Base-by-base conservation (phyloP, 2,888 invertebrate species). In the Strigamia maritima region DNA sequence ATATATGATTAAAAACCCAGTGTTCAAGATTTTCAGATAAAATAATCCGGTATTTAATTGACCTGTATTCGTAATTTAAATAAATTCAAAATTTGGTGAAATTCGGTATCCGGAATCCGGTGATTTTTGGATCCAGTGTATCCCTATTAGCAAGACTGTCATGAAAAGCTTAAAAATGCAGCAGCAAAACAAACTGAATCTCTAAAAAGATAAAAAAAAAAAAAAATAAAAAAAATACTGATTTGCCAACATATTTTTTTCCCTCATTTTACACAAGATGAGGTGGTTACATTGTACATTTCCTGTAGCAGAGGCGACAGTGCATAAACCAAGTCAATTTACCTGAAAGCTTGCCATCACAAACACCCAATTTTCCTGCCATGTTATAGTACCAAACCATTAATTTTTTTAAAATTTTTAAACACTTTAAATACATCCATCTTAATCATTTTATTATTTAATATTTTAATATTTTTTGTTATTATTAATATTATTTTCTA, bases 271-370 rank as follows among this genome's bases (percentile, higher is more conserved):
- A 16, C 19, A 49, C 19, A 12, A 16, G 49, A n/a, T 19, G 24
- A 65, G 28, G 26, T 26, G 24, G 65, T 65, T 24, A 65, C 26
- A 28, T 26, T 65, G 65, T n/a, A n/a, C n/a, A n/a, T 65, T 65
- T 65, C 26, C 28, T 26, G 24, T 26, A 24, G 65, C 8, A 28
- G 8, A 65, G 1, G 6, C 65, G 14, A 26, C 26, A 4, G 10
- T 65, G 65, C 65, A 26, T 26, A 65, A 65, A 65, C 26, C 26
- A 26, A 65, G 65, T 65, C 65, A 65, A 65, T 65, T 65, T 65
- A 65, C 26, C 24, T 65, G 65, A 24, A 65, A 65, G 10, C 6
- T 65, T 65, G 65, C 65, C 24, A 65, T 22, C 65, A 65, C 24
- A 24, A 22, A 24, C 7, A 65, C 26, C 26, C 24, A 6, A 12